Evolutionary conservation across 2,888 invertebrate species (phyloP), one percentile per base, ranked within the genome.

Genomic region (Ennomos quercinarius): DNA sequence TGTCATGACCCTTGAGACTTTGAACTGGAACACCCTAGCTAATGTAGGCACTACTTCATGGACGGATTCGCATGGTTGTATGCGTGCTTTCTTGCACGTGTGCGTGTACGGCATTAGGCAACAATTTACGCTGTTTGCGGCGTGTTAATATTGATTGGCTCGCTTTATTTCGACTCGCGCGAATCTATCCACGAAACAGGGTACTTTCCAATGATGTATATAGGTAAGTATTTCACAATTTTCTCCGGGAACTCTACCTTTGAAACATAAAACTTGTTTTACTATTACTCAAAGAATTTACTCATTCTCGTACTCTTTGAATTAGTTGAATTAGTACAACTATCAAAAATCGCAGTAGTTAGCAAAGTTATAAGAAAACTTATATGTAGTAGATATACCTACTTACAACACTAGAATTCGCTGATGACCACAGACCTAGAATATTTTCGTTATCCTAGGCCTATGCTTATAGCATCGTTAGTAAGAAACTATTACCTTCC

Each of bases 61-160:
- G 76, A 78, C 78, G 75, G 72, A 70, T 64, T 59, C 77, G 67
- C 34, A 1, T n/a, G 10, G 10, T 37, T 47, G 64, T 62, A 70
- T 64, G 72, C 54, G 62, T 77, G 84, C 87, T 89, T 88, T 71
- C 87, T 78, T 41, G 37, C 53, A 60, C 75, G 86, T 88, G 89
- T 91, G 91, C 72, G 91, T 80, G 85, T 80, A 79, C 80, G 86
- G 90, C 90, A 91, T 91, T 91, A 91, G 91, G 91, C 91, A 91
- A 92, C 91, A 91, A 91, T 92, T 92, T 91, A 91, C 92, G 91
- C 91, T 91, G 92, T 91, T 92, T 91, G 92, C 86, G 91, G 92
- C 86, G 91, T 92, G 91, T 92, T 91, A 90, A 91, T 92, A 92
- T 92, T 92, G 92, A 92, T 92, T 91, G 91, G 91, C 89, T 89